phyloP scores from a whole-genome alignment of 2,888 invertebrate genomes.

The Tenthredo amoena region DNA sequence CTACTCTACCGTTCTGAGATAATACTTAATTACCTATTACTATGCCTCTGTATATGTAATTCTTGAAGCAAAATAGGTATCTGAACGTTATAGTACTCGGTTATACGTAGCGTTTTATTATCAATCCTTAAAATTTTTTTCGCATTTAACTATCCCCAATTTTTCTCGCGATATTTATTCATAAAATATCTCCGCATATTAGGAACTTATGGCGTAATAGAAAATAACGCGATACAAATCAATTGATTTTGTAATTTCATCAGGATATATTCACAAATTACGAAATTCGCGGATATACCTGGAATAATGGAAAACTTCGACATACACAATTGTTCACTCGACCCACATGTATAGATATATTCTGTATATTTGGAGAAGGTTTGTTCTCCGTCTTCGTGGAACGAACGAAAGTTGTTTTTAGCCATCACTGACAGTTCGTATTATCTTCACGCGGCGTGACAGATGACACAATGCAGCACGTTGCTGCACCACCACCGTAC shows the following conservation, averaged over 20 bases:
- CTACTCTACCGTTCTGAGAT: constrained; percentile 28
- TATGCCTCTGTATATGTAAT: not conserved
- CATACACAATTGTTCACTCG: too few species aligned
- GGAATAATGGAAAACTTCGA: not conserved
- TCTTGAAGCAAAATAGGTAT: not conserved
- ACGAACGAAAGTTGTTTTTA: constrained; percentile 8
- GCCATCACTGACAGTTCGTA: constrained; percentile 14
- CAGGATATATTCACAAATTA: not conserved
- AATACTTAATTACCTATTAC: constrained; percentile 20
- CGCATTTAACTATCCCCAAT: not conserved
- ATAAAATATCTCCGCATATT: not conserved
- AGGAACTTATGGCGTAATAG: too few species aligned
- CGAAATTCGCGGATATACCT: not conserved
- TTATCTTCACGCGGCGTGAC: constrained; percentile 36
- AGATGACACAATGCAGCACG: constrained; percentile 49
- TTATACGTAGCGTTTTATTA: not conserved
- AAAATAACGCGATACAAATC: too few species aligned
- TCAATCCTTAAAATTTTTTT: not conserved
- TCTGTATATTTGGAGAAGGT: not conserved
- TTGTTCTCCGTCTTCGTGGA: not conserved
- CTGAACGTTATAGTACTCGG: not conserved
- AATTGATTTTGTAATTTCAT: not conserved
- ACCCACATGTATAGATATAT: not conserved
- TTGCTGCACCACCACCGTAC: not conserved
- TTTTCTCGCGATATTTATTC: not conserved